phyloP scores from a whole-genome alignment of 2,888 invertebrate species.

The Epistrophe eligans region DNA sequence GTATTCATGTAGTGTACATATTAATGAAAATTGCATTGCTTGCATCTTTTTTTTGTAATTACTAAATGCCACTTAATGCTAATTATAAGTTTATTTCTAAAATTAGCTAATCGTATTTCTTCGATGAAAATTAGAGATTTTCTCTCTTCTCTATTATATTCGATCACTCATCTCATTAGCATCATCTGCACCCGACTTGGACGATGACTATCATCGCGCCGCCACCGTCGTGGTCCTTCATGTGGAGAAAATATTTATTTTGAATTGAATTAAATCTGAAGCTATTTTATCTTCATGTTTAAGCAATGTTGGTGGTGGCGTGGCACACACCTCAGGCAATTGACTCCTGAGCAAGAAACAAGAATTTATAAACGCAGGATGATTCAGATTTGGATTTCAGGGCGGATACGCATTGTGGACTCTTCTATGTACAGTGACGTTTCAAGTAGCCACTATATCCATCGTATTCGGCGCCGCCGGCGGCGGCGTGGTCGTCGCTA shows the following conservation, averaged over 20 bases:
- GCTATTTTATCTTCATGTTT: constrained; percentile 19
- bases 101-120: constrained; percentile 59
- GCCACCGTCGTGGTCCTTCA: constrained; percentile 40
- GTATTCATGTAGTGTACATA: too few relatives aligned
- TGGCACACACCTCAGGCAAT: constrained; percentile 62
- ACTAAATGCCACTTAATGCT: constrained; percentile 48
- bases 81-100: constrained; percentile 40
- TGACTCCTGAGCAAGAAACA: constrained; percentile 45
- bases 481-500: background rate
- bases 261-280: background rate
- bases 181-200: constrained; percentile 40
- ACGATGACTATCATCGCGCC: background rate
- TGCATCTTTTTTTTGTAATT: too few relatives aligned
- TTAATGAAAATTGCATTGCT: too few relatives aligned
- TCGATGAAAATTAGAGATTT: constrained; percentile 68
- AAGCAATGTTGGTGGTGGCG: background rate
- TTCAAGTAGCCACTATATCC: constrained; percentile 44
- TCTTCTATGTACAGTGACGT: constrained; percentile 47
- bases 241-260: background rate
- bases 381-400: constrained; percentile 68
- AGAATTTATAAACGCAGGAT: constrained; percentile 58
- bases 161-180: constrained; percentile 69
- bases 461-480: constrained; percentile 5
- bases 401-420: constrained; percentile 51
- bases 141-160: constrained; percentile 42